phyloP scores from a whole-genome alignment of 2,888 invertebrate species.

The Asteroscopus sphinx region DNA sequence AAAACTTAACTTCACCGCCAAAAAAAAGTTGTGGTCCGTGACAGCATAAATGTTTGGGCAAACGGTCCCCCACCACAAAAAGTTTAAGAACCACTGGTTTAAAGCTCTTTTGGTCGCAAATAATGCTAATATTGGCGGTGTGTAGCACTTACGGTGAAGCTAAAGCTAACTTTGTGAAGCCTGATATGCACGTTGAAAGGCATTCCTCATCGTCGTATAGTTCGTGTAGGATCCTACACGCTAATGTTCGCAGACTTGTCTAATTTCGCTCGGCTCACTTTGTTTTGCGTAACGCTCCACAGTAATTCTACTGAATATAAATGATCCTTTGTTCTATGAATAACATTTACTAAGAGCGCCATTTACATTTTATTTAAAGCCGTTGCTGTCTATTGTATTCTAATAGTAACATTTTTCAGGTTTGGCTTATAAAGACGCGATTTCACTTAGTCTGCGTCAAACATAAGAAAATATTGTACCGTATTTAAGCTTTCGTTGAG shows the following conservation, averaged over 20 bases:
- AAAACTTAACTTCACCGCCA: no score
- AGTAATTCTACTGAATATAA: constrained; percentile 83
- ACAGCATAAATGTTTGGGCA: no score
- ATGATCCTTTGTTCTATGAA: constrained; percentile 82
- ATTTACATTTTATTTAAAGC: constrained; percentile 77
- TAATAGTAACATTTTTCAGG: constrained; percentile 60
- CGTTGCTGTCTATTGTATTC: constrained; percentile 66
- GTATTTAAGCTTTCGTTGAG: constrained; percentile 51
- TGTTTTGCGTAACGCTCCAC: constrained; percentile 72
- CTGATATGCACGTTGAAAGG: constrained; percentile 44
- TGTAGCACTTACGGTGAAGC: constrained; percentile 57
- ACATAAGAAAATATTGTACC: constrained; percentile 18
- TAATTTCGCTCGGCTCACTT: constrained; percentile 70
- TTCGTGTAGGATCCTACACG: constrained; percentile 37
- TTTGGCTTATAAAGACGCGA: constrained; percentile 21
- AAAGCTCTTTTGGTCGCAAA: constrained; percentile 39
- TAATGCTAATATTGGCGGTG: constrained; percentile 27
- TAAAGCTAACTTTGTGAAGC: constrained; percentile 55
- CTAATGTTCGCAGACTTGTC: constrained; percentile 68
- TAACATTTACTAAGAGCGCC: constrained; percentile 80
- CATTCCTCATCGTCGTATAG: constrained; percentile 53
- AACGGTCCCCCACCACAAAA: no score
- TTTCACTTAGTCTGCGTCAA: constrained; percentile 21
- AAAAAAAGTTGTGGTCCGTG: no score
- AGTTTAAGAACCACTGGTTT: no score